These are phyloP conservation scores for Troides helena DNA, from an alignment of 2,888 invertebrate species.

Conservation along the genomic window DNA sequence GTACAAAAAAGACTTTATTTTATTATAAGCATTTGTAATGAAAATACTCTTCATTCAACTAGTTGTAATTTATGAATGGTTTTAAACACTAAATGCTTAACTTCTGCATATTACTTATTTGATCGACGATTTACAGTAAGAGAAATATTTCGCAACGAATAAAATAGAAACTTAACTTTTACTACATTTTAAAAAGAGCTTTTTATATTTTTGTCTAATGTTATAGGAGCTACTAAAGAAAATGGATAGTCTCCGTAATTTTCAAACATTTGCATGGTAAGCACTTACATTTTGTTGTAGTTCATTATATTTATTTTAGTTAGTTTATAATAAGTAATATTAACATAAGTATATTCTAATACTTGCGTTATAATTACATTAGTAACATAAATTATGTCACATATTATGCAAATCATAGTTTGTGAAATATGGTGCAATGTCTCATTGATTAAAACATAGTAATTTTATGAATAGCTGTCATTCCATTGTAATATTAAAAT, in stretches of 20 bases:
- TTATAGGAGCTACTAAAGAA: constrained; percentile 45
- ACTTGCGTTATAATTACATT: not conserved
- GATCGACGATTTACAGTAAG: constrained; percentile 18
- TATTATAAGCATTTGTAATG: constrained; percentile 8
- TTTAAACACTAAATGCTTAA: constrained; percentile 13
- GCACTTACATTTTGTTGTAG: constrained; percentile 30
- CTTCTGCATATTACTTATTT: constrained; percentile 2
- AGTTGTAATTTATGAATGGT: constrained; percentile 15
- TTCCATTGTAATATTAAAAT: not conserved
- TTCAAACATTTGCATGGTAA: constrained; percentile 61
- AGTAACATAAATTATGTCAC: not conserved
- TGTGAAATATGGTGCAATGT: constrained; percentile 3
- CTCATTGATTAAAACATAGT: constrained; percentile 7
- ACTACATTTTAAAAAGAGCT: not conserved
- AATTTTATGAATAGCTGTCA: not conserved
- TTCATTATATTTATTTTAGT: not conserved
- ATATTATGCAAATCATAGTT: not conserved
- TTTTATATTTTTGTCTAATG: constrained; percentile 8
- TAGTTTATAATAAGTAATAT: not conserved
- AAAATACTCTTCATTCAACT: constrained; percentile 8
- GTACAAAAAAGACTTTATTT: constrained; percentile 2
- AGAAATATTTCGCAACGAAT: constrained; percentile 21
- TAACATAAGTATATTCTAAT: not conserved
- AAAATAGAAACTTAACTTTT: not conserved
- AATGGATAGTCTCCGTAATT: constrained; percentile 58